Base-by-base conservation (phyloP, 2,113 vertebrate genomes). In the Ia io region DNA sequence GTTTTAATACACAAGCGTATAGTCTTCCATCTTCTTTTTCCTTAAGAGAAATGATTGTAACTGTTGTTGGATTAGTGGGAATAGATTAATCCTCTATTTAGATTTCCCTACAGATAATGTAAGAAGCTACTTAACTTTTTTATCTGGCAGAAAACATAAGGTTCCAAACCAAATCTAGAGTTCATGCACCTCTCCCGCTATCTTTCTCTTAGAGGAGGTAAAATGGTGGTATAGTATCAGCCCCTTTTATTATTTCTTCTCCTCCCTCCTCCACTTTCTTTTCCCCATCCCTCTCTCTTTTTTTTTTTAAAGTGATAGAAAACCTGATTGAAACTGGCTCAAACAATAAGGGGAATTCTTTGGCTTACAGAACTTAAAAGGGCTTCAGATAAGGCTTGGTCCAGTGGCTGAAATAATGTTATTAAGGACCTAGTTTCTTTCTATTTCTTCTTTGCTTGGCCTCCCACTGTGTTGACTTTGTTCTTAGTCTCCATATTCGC, bases 41-140 rank as follows among this genome's bases (percentile, higher is more conserved):
- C 49, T 73, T 89, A 93, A 78, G 47, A 94, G 35, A 90, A 90
- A 74, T 93, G 5, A 74, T 78, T 90, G 2, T 53, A 59, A 44
- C 88, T 16, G 47, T 84, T 84, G 16, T 92, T 91, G 49, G 30
- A 22, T 78, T 93, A 91, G 67, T 94, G 12, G 63, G 91, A 92
- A 83, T 86, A 88, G 28, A 47, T 89, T 82, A 77, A 83, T 53
- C 16, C 5, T 96, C 74, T 84, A 1, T 73, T 63, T 79, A 84
- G 44, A 9, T 94, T 93, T 97, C 93, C 32, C 56, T 79, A 56
- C 37, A 67, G 23, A 32, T 82, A 65, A 73, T 65, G 3, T 92
- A 91, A 47, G 74, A 78, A 59, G 10, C 9, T 63, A 13, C 17
- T 86, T 78, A 74, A 32, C 4, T 93, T 79, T 95, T 86, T 40